Base-by-base conservation (phyloP, 1,140 invertebrate genomes). In the Ectropis grisescens region DNA sequence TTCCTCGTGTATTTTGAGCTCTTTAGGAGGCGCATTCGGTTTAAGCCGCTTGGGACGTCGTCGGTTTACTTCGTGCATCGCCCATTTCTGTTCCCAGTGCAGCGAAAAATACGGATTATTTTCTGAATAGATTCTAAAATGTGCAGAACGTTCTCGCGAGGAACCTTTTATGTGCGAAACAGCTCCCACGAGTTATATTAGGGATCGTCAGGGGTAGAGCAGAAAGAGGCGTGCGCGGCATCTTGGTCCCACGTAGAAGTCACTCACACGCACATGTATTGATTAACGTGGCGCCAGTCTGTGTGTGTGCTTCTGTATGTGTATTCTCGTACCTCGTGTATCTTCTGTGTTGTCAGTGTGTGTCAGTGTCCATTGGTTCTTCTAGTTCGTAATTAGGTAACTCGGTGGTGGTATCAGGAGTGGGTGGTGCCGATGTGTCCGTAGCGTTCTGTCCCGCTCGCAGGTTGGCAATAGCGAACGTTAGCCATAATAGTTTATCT, bases 251-350 rank as follows among this genome's bases (percentile, higher is more conserved):
- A 56, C 48, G 58, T 52, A 58, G 48, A 57, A 57, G 55, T 78
- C 74, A 82, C 74, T 82, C 80, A 82, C 79, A 81, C 79, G 78
- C 82, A 83, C 82, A 83, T 82, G 82, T 83, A 83, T 82, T 83
- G 80, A 82, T 82, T 82, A 76, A 67, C 54, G 74, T 70, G 68
- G 70, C 62, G 68, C 69, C n/a, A n/a, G n/a, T n/a, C n/a, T 58
- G 64, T 71, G 60, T 74, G 71, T 80, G 67, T 74, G 71, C 67
- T 59, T n/a, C n/a, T n/a, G n/a, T n/a, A 62, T 78, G 66, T 69
- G 43, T 31, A 53, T n/a, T n/a, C 41, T 58, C 64, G 57, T 75
- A 66, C 60, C 58, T 61, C 59, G 69, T 71, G 64, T n/a, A 60
- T 68, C 70, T 65, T 58, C 61, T 58, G 68, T 80, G 70, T 69